These are phyloP conservation scores for Barypeithes pellucidus DNA, from an alignment of 2,888 invertebrate genomes.

Conservation along the genomic window DNA sequence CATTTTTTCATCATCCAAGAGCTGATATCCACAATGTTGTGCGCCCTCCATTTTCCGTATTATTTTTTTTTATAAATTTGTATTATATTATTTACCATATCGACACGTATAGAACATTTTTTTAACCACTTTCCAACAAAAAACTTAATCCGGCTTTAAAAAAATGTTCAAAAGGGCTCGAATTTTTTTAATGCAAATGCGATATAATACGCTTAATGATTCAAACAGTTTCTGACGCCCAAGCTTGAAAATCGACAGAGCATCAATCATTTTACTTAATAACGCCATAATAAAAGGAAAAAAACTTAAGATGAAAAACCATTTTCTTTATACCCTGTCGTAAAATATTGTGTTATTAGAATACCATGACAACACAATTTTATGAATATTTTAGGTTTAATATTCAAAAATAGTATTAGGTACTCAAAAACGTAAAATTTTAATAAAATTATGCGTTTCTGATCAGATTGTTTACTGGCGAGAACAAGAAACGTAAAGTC, in stretches of 20 bases:
- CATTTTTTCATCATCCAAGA: too few relatives aligned
- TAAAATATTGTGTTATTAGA: conserved; percentile 17
- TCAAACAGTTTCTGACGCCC: conserved; percentile 7
- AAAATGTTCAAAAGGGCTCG: background rate
- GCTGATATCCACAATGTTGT: too few relatives aligned
- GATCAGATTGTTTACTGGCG: too few relatives aligned
- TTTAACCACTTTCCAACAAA: background rate
- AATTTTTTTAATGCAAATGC: conserved; percentile 3
- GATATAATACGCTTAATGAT: conserved; percentile 9
- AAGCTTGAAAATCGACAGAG: conserved; percentile 17
- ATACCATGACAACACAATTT: conserved; percentile 13
- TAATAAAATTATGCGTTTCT: too few relatives aligned
- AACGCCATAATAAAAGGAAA: conserved; percentile 13
- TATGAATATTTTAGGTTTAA: background rate
- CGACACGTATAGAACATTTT: too few relatives aligned
- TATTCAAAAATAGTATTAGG: background rate
- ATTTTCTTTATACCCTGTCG: conserved; percentile 16
- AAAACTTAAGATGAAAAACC: conserved; percentile 18
- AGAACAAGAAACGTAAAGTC: too few relatives aligned
- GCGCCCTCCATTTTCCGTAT: too few relatives aligned
- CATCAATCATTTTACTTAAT: conserved; percentile 22
- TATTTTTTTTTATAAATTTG: too few relatives aligned
- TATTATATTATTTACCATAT: too few relatives aligned
- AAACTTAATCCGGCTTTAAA: background rate
- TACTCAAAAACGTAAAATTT: too few relatives aligned